Conservation (phyloP, 1,140 invertebrate genomes). For the Orchestia grillus region DNA sequence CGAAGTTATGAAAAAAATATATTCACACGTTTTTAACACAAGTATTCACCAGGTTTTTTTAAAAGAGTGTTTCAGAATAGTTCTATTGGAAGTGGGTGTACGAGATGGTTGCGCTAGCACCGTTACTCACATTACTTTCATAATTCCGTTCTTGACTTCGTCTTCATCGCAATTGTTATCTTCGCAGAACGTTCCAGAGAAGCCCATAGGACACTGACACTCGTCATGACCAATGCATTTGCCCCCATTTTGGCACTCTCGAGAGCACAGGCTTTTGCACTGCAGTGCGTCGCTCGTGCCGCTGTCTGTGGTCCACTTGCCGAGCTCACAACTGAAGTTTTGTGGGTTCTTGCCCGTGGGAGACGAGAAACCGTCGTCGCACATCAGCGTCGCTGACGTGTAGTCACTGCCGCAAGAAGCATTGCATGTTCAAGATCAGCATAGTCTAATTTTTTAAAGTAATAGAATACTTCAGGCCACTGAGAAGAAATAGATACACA, state of each 20-base stretch:
- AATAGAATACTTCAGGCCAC: not conserved
- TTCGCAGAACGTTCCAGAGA: not conserved
- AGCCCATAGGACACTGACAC: not conserved
- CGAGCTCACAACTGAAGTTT: not conserved
- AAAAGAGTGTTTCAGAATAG: not conserved
- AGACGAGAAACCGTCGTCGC: not conserved
- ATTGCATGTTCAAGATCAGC: not conserved
- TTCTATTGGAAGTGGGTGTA: not conserved
- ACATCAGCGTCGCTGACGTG: not conserved
- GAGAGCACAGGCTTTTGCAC: not conserved
- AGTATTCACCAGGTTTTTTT: not conserved
- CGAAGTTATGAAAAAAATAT: not conserved
- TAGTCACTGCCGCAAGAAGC: not conserved
- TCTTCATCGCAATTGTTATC: not conserved
- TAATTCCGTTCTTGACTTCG: not conserved
- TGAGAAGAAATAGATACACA: not conserved
- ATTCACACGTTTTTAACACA: not conserved
- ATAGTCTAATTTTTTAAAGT: not conserved
- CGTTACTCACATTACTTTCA: constrained; percentile 17
- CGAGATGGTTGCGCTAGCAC: not conserved
- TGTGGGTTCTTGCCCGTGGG: not conserved
- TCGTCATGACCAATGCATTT: not conserved
- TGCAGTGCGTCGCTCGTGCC: not conserved
- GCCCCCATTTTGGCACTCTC: not conserved
- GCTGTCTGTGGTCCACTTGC: not conserved